These are phyloP conservation scores for Hydrolagus affinis DNA, from an alignment of 2,113 vertebrate species.

Conservation along the genomic window DNA sequence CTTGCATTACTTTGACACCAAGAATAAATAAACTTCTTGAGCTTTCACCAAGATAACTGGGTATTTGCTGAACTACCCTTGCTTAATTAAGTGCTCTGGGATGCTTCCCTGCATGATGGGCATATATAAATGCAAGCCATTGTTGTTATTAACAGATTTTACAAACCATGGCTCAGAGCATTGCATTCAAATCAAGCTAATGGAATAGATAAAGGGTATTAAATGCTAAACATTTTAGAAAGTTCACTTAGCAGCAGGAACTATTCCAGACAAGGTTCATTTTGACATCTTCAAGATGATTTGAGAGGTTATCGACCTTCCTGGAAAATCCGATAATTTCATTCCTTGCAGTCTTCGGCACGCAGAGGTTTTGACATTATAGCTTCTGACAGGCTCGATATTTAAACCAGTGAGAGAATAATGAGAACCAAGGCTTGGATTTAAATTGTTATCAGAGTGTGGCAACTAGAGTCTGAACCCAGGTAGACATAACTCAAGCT, in stretches of 20 bases:
- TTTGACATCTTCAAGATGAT: neutral
- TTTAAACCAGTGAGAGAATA: slow-evolving; percentile 8
- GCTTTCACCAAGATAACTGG: neutral
- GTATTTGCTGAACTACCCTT: neutral
- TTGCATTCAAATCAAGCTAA: neutral
- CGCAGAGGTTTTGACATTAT: neutral
- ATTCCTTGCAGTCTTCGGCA: neutral
- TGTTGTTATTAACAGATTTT: neutral
- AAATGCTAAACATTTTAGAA: neutral
- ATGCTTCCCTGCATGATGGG: too few relatives aligned
- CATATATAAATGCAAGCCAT: too few relatives aligned
- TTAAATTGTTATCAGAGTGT: neutral
- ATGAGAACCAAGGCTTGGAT: slow-evolving; percentile 21
- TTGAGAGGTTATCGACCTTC: neutral
- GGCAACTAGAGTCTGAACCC: neutral
- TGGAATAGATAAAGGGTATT: neutral
- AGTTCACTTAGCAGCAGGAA: neutral
- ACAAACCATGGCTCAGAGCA: neutral
- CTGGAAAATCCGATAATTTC: neutral
- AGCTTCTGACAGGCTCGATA: neutral
- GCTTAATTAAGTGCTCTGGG: neutral
- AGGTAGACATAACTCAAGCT: neutral
- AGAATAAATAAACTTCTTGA: too few relatives aligned
- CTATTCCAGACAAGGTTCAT: neutral
- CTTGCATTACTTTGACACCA: too few relatives aligned